Evolutionary conservation across 2,113 vertebrate species (phyloP), one percentile per base, ranked within the genome.

Genomic region (Notarius quadriscutis): DNA sequence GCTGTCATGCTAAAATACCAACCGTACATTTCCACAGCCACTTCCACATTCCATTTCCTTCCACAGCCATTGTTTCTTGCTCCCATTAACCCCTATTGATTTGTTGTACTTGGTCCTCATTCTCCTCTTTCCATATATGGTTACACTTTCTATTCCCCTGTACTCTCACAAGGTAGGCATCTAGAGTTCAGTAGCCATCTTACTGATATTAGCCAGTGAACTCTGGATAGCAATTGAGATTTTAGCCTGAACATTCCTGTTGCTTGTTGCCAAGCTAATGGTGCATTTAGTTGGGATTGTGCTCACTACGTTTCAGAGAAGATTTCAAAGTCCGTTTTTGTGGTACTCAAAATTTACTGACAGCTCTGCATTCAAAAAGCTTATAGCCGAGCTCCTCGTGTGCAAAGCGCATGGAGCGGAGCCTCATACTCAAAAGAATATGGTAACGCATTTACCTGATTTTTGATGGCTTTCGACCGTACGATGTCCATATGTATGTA

Each of bases 41-140:
- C 4, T 41, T 41, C 22, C 62, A 18, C 62, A 4, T 62, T 30
- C 53, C 53, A 57, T 6, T 57, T 58, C 51, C 77, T 18, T 80
- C n/a, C 53, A 80, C 77, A 80, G 77, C 6, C 75, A 17, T 79
- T 17, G 53, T 80, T 80, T 80, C 77, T 81, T 60, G 30, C 57
- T 60, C 55, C 79, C 34, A 62, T 81, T 62, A 62, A 81, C 57
- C 55, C 53, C 7, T 3, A 20, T 17, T 78, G 75, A n/a, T 79
- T 79, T 51, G 50, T 15, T 78, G 22, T 18, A 20, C 18, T 60
- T 81, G 57, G 62, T 41, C 30, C 78, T 62, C 48, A 5, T 81
- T 20, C 55, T 14, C 20, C 34, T 41, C 53, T 81, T 60, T 60
- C 55, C 55, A 57, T 57, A 80, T 80, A 80, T 57, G 53, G 12